Evolutionary conservation across 2,888 invertebrate genomes (phyloP).

Genomic region (Crioceris asparagi): DNA sequence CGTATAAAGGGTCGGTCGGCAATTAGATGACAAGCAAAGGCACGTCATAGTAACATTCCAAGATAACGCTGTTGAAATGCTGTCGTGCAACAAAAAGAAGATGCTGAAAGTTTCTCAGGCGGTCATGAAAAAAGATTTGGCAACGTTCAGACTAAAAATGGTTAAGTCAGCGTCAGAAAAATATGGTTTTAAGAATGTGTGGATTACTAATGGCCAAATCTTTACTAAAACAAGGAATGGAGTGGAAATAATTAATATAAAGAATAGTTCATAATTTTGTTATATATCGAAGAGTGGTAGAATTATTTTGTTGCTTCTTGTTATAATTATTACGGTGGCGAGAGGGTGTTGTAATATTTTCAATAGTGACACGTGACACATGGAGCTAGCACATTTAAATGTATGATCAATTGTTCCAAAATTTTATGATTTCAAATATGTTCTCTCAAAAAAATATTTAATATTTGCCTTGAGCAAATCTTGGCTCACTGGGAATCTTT

Average conservation of each 20-base stretch:
- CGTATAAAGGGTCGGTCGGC: constrained; percentile 5
- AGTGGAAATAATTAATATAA: constrained; percentile 1
- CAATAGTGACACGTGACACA: no score
- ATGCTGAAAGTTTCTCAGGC: not conserved
- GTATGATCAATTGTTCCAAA: not conserved
- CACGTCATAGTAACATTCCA: constrained; percentile 2
- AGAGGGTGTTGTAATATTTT: no score
- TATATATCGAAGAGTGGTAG: no score
- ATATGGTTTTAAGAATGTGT: constrained; percentile 6
- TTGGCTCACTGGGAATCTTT: not conserved
- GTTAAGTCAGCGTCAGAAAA: constrained; percentile 3
- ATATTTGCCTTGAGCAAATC: not conserved
- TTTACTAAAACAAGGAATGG: not conserved
- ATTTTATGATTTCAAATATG: not conserved
- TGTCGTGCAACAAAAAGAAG: constrained; percentile 2
- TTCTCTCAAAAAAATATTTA: not conserved
- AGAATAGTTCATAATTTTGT: no score
- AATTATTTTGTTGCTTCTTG: no score
- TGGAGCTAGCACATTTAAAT: not conserved
- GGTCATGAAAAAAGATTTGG: constrained; percentile 2
- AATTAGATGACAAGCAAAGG: not conserved
- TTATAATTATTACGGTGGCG: no score
- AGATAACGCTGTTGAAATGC: constrained; percentile 3
- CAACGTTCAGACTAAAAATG: not conserved
- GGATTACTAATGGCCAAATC: constrained; percentile 1